Evolutionary conservation across 2,113 vertebrate genomes (phyloP).

Genomic region (Cebus imitator): DNA sequence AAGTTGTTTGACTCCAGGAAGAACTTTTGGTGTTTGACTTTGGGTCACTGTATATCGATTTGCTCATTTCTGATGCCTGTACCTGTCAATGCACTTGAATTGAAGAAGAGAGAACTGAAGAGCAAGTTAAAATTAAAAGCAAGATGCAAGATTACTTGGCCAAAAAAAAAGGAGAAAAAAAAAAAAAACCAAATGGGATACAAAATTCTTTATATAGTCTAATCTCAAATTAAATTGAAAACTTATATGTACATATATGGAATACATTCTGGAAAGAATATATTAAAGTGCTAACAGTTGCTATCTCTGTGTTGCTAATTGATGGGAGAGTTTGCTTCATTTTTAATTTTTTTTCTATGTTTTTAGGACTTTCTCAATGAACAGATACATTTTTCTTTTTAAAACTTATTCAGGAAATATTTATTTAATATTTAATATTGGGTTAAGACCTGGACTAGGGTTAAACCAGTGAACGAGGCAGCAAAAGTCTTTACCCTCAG

Average conservation of each 20-base stretch:
- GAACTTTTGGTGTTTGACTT: not conserved
- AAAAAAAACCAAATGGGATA: not conserved
- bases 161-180: not conserved
- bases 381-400: not conserved
- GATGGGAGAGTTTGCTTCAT: not conserved
- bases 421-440: not conserved
- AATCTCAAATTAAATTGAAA: constrained; percentile 10
- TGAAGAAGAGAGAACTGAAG: not conserved
- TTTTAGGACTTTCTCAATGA: not conserved
- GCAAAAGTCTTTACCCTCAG: not conserved
- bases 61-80: not conserved
- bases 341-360: not conserved
- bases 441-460: not conserved
- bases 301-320: not conserved
- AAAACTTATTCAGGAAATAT: not conserved
- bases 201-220: not conserved
- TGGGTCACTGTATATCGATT: not conserved
- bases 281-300: not conserved
- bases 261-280: not conserved
- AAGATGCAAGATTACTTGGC: not conserved
- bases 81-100: not conserved
- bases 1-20: not conserved
- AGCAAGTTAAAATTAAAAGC: constrained; percentile 16
- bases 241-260: not conserved
- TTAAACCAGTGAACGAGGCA: not conserved